Percentiles rank a stretch among this genome's conserved stretches.
Evolutionary conservation across 1,140 invertebrate genomes (phyloP).

Genomic region (Wasmannia auropunctata): DNA sequence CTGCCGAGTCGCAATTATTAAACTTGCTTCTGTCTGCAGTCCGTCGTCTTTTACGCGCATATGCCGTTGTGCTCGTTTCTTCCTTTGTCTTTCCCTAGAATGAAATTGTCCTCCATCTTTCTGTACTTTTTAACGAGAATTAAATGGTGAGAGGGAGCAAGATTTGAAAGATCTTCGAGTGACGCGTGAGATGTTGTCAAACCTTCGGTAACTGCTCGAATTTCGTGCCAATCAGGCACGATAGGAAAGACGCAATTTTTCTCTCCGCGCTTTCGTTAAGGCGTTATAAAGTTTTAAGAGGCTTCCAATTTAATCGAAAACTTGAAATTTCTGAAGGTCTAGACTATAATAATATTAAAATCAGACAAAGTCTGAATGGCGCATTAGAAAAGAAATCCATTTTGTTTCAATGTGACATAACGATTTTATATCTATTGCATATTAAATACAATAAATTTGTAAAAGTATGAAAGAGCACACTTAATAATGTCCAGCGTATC

Average conservation of each 20-base stretch:
- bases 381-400: neutral
- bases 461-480: neutral
- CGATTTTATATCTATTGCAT: neutral
- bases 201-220: neutral
- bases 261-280: neutral
- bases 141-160: neutral
- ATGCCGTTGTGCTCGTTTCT: neutral
- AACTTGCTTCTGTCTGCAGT: neutral
- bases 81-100: neutral
- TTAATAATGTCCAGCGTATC: neutral
- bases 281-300: neutral
- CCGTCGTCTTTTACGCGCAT: neutral
- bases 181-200: neutral
- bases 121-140: constrained; percentile 21
- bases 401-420: neutral
- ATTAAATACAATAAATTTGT: neutral
- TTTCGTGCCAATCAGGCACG: constrained; percentile 11
- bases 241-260: constrained; percentile 19
- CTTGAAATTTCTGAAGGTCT: neutral
- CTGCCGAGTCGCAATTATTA: constrained; percentile 32
- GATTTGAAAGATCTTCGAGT: neutral
- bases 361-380: neutral
- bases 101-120: constrained; percentile 8
- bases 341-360: constrained; percentile 9
- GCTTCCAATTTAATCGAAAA: constrained; percentile 13